Conservation (phyloP, 2,888 invertebrate genomes). For the Philopedon plagiatum region DNA sequence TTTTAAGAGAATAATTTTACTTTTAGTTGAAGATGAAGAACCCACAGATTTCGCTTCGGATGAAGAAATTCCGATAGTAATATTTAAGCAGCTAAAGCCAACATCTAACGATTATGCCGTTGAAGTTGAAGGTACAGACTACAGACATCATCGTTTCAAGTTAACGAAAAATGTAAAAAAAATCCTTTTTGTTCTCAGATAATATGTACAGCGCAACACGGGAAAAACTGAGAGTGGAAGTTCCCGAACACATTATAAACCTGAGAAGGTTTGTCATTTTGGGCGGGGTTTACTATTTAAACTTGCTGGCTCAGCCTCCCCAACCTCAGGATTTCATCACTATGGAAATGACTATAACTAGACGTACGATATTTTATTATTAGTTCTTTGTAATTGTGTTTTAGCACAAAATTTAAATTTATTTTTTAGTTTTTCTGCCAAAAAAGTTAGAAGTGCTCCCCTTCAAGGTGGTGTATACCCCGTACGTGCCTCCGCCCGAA, state of each 20-base stretch:
- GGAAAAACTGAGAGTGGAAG: constrained; percentile 64
- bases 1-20: no score
- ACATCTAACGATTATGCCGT: constrained; percentile 59
- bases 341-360: constrained; percentile 70
- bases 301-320: constrained; percentile 83
- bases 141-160: neutral
- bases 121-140: constrained; percentile 52
- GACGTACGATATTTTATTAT: constrained; percentile 68
- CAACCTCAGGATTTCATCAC: constrained; percentile 77
- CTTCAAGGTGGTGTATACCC: constrained; percentile 79
- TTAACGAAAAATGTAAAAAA: neutral
- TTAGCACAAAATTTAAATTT: neutral
- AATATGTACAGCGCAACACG: constrained; percentile 68
- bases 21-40: constrained; percentile 45
- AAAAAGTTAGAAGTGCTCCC: constrained; percentile 73
- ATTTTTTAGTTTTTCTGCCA: constrained; percentile 72
- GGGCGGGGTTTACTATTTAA: constrained; percentile 83
- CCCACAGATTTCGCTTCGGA: constrained; percentile 34
- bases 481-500: constrained; percentile 68
- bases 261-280: constrained; percentile 82
- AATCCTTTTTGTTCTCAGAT: constrained; percentile 66
- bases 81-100: constrained; percentile 62
- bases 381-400: no score
- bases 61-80: constrained; percentile 62
- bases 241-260: constrained; percentile 77